Base-by-base conservation (phyloP, 2,888 invertebrate species). In the Drosophila picticornis region DNA sequence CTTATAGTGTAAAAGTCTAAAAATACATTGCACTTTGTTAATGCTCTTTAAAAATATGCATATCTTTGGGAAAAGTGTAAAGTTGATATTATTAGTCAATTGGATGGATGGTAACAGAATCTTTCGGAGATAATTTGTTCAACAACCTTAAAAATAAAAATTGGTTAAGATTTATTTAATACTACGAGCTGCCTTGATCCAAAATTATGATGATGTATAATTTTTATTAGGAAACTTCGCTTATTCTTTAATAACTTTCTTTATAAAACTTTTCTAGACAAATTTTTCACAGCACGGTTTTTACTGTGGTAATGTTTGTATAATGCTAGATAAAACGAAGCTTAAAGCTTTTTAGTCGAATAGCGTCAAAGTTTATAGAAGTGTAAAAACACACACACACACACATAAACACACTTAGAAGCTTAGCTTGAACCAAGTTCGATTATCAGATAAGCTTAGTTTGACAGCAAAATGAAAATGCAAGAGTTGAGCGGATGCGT, bases 301-400 rank as follows among this genome's bases (percentile, higher is more conserved):
- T 46, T 9, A 58, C 46, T 78, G 66, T 51, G 32, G 4, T 22
- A 11, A 4, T 10, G 25, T 27, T 22, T 51, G 13, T 3, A 22
- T 16, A 27, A 9, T 50, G 13, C 1, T n/a, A 2, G 27, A 22
- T 48, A 27, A 51, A 25, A 13, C 22, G 9, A 38, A 77, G 76
- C 80, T 77, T 80, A 46, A 68, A 75, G 76, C 76, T 75, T 48
- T 46, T n/a, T 11, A 27, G 16, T 46, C 27, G 19, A 59, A 48
- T 55, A 34, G n/a, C 34, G 34, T 48, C 34, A 13, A 50, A 25
- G 16, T 46, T 53, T 25, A 34, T 34, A 43, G 58, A 31, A 34
- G 19, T 51, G n/a, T 16, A 55, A n/a, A 19, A 22, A 13, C 6
- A 3, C 13, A 2, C 2, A 13, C n/a, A 10, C 11, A 22, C 1